A percentile compares a stretch with the other conserved stretches of the same genome.
These are phyloP conservation scores for Meteorus cinctellus DNA, from an alignment of 2,888 invertebrate species.

Conservation along the genomic window DNA sequence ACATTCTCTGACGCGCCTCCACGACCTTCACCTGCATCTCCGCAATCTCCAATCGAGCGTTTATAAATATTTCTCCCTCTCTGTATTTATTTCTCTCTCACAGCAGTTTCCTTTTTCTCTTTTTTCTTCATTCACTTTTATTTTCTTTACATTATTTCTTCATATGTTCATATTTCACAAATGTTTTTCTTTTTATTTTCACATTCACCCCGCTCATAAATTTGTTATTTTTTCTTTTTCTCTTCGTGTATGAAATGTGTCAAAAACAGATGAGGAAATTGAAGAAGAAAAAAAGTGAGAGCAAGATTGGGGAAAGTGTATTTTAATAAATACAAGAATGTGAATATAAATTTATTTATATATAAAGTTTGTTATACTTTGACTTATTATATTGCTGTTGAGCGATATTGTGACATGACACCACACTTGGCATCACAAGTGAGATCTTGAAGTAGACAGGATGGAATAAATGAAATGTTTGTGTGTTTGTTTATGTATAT, in stretches of 20 bases:
- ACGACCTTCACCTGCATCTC: constrained; percentile 40
- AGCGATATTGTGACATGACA: constrained; percentile 24
- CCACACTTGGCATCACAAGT: constrained; percentile 10
- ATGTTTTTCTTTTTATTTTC: neutral
- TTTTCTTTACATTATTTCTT: neutral
- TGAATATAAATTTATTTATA: neutral
- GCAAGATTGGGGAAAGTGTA: neutral
- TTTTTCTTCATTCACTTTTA: neutral
- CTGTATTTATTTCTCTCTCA: neutral
- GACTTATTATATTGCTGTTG: constrained; percentile 21
- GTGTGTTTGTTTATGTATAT: too few species aligned
- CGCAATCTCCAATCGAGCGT: constrained; percentile 28
- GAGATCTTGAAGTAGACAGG: neutral
- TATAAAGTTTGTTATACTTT: neutral
- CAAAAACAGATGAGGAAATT: neutral
- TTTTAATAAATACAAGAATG: neutral
- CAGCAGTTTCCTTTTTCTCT: neutral
- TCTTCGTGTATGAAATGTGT: too few species aligned
- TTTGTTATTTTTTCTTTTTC: neutral
- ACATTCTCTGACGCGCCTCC: constrained; percentile 35
- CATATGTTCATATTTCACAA: too few species aligned
- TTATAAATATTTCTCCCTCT: constrained; percentile 9
- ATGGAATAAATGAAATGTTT: neutral
- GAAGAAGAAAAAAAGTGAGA: neutral
- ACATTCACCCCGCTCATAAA: too few species aligned